Evolutionary conservation across 2,797 vertebrate genomes (phyloP).

Genomic region (Acanthurus tractus): DNA sequence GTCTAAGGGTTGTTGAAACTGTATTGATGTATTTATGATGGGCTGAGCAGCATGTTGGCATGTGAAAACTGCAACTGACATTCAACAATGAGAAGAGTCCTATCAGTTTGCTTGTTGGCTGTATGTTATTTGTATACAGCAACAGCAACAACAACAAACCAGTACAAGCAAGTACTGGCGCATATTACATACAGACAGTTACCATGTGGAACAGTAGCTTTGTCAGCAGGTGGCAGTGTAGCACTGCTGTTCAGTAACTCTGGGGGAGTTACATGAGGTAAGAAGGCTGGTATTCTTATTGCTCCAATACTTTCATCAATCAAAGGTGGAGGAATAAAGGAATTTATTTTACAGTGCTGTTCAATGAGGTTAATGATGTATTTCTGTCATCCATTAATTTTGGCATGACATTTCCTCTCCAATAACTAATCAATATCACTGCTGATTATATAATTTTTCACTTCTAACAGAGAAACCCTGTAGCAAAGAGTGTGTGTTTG

Average conservation of each 20-base stretch:
- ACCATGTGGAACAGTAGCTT: not conserved
- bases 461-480: conserved; percentile 24
- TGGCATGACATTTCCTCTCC: conserved; percentile 53
- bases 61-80: not conserved
- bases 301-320: conserved; percentile 50
- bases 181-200: no score
- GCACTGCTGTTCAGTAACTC: conserved; percentile 3
- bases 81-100: no score
- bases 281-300: conserved; percentile 28
- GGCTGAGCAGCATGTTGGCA: not conserved
- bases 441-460: conserved; percentile 53
- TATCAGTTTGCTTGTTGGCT: no score
- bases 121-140: no score
- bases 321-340: conserved; percentile 26
- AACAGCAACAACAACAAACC: no score
- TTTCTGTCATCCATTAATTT: conserved; percentile 51
- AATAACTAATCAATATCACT: conserved; percentile 54
- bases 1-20: not conserved
- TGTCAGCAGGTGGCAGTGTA: conserved; percentile 79
- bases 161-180: no score
- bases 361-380: conserved; percentile 52
- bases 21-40: not conserved
- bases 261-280: not conserved
- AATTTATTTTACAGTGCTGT: conserved; percentile 44
- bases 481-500: conserved; percentile 1